Percentiles rank a stretch among this genome's conserved stretches.
These are phyloP conservation scores for Leuciscus waleckii DNA, from an alignment of 2,797 vertebrate species.

Conservation along the genomic window DNA sequence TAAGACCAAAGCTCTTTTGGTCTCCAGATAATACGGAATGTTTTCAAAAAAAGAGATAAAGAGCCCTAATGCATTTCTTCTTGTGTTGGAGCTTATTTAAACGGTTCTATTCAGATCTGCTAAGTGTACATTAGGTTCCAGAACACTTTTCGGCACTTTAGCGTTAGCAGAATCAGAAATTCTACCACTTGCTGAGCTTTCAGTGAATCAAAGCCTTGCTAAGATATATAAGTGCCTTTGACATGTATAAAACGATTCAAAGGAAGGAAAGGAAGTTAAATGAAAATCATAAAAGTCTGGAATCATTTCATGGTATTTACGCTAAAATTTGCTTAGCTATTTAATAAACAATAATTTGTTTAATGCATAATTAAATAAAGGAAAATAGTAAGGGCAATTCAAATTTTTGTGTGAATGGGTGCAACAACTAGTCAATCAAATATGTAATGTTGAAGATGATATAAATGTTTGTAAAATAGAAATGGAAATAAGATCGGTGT, in stretches of 20 bases:
- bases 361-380: not conserved
- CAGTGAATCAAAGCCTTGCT: not conserved
- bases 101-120: slow-evolving; percentile 6
- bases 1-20: slow-evolving; percentile 80
- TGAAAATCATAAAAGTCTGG: not conserved
- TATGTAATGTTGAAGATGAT: not conserved
- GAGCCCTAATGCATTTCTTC: slow-evolving; percentile 11
- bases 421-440: not conserved
- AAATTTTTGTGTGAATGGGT: not conserved
- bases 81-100: slow-evolving; percentile 21
- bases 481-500: not conserved
- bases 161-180: not conserved
- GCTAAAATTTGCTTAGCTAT: not conserved
- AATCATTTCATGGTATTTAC: not conserved
- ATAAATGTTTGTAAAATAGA: not conserved
- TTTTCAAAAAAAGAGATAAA: slow-evolving; percentile 73
- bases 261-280: not conserved
- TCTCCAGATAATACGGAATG: slow-evolving; percentile 83
- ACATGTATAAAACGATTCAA: slow-evolving; percentile 2
- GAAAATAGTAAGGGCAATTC: not conserved
- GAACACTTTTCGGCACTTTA: slow-evolving; percentile 17
- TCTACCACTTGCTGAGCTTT: not conserved
- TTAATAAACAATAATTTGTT: not conserved
- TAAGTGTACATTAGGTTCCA: slow-evolving; percentile 25
- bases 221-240: not conserved